Evolutionary conservation across 2,797 vertebrate species (phyloP), one percentile per base, ranked within the genome.

Genomic region (Tragopan temminckii): DNA sequence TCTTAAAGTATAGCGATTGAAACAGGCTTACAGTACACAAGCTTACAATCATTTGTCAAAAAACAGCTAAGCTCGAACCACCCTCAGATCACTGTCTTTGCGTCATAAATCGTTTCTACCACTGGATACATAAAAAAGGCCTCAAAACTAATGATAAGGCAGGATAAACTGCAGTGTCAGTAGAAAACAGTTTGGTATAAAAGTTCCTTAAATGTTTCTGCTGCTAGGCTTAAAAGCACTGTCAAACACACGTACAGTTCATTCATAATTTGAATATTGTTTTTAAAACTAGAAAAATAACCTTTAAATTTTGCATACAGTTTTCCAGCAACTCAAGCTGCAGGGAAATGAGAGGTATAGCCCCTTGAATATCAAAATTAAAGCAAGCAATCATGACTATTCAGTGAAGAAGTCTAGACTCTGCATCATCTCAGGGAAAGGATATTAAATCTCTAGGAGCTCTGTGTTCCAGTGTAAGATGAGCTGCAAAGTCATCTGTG

Each of bases 401-500:
- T 29, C 71, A 2, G 38, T 52, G 29, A 58, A 87, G 69, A 40
- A 89, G 36, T n/a, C 42, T 66, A 70, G 72, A 20, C 33, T 55
- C 74, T 89, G 14, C 15, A 31, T 38, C 79, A 93, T 43, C 57
- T 68, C 62, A 71, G 75, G 75, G 62, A 97, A 99, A 99, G 99
- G 99, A 99, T 99, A 99, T 99, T 99, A 99, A 98, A 98, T 99
- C 99, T 98, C 99, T 99, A 97, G 99, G 99, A 96, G 99, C 99
- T 99, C 99, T 99, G 98, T 99, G 99, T 98, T 99, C 99, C 96
- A 99, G 99, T 98, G 99, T 99, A 97, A 99, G 99, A 98, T 99
- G 99, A 98, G 99, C 99, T 97, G 99, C 99, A 93, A 99, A 99
- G 98, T 99, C 99, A 96, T 99, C 99, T 46, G 99, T 99, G 97